Evolutionary conservation across 2,888 invertebrate species (phyloP), one percentile per base, ranked within the genome.

Genomic region (Allolobophora icterica): DNA sequence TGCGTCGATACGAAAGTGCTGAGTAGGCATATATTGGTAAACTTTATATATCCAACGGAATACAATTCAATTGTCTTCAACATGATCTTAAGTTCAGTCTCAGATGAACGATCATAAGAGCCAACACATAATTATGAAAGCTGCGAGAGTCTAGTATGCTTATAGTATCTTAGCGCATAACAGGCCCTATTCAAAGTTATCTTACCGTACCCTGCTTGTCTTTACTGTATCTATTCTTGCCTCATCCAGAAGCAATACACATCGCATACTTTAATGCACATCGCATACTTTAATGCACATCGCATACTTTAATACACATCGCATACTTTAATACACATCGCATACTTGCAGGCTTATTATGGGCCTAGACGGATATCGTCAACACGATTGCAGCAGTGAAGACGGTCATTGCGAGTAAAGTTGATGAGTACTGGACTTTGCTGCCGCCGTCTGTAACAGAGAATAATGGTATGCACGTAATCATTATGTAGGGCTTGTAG

Each of bases 371-470:
- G n/a, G 71, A 71, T 1, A 71, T 71, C 8, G 11, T 6, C 71
- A 71, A 71, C 71, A 8, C 71, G 71, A 71, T 71, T 71, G n/a
- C 71, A n/a, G 71, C 71, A n/a, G 71, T 71, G n/a, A 71, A 71
- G 71, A 13, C 71, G 71, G 71, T 71, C 71, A 71, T n/a, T 71
- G 71, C 71, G n/a, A 71, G 71, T 71, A 71, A 71, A 71, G 71
- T n/a, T n/a, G 71, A 71, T n/a, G 71, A 71, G n/a, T n/a, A n/a
- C 17, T n/a, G 71, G 13, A 71, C 71, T 2, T 71, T 30, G n/a
- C 71, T 71, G 17, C 71, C 8, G n/a, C 30, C 71, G n/a, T 71
- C 71, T 71, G 17, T 13, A 71, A 71, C n/a, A 71, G n/a, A 71
- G 11, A 52, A 52, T 1, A 52, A 1, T 52, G 24, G 19, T 52